A percentile compares a stretch with the other conserved stretches of the same genome.
These are phyloP conservation scores for Formica exsecta DNA, from an alignment of 1,140 invertebrate genomes.

Conservation along the genomic window DNA sequence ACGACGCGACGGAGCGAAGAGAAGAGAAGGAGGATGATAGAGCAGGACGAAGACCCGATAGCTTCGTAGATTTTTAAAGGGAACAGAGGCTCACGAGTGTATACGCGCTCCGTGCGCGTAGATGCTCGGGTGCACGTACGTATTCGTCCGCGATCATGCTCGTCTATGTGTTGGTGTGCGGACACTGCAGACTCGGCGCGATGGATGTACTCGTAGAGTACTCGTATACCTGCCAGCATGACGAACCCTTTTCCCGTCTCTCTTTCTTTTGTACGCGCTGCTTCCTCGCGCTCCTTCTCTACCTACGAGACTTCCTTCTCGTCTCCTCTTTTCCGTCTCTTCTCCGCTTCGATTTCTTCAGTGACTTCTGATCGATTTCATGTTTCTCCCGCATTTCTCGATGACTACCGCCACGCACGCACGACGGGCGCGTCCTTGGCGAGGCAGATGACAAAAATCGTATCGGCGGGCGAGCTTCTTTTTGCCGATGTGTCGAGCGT, in stretches of 20 bases:
- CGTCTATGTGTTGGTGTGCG: neutral
- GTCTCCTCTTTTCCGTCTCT: conserved; percentile 53
- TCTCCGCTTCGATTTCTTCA: conserved; percentile 49
- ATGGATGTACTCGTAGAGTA: conserved; percentile 50
- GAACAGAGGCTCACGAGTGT: conserved; percentile 39
- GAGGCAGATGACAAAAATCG: conserved; percentile 57
- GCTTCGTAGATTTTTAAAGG: conserved; percentile 71
- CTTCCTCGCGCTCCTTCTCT: conserved; percentile 38
- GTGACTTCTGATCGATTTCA: conserved; percentile 68
- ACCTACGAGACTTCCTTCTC: conserved; percentile 23
- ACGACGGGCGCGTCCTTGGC: conserved; percentile 51
- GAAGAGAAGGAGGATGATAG: conserved; percentile 68
- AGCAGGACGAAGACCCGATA: conserved; percentile 70
- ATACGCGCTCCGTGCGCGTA: neutral
- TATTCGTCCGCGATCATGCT: conserved; percentile 2
- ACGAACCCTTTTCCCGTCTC: conserved; percentile 61
- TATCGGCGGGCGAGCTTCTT: conserved; percentile 7
- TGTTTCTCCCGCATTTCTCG: conserved; percentile 78
- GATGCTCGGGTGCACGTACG: neutral
- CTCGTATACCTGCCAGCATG: conserved; percentile 67
- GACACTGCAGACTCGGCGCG: neutral
- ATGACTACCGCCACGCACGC: conserved; percentile 37
- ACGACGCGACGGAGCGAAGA: conserved; percentile 23
- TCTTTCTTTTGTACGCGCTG: neutral
- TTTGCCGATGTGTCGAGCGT: conserved; percentile 15